A percentile compares a stretch with the other conserved stretches of the same genome.
Conservation (phyloP, 1,140 invertebrate genomes). For the Metaphire vulgaris region DNA sequence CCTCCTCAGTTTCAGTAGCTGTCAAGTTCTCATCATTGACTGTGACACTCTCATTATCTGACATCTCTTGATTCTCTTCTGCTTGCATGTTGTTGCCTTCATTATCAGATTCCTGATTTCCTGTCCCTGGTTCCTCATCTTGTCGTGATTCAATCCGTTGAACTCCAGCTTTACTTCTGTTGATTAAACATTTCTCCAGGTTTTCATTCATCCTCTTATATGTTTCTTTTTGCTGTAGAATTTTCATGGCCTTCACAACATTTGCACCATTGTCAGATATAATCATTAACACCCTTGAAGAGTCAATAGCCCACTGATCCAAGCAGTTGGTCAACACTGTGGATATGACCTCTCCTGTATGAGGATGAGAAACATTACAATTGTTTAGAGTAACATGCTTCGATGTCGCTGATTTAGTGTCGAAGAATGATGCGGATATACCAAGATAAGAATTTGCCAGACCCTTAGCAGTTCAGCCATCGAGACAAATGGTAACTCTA, state of each 20-base stretch:
- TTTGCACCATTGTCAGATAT: constrained; percentile 1
- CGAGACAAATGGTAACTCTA: neutral
- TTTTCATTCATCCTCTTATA: too few species aligned
- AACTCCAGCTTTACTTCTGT: too few species aligned
- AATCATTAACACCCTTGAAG: neutral
- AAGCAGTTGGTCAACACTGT: neutral
- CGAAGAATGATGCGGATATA: neutral
- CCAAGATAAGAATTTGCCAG: neutral
- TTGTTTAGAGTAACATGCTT: neutral
- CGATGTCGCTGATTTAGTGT: neutral
- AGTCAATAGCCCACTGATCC: neutral
- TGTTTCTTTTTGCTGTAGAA: too few species aligned
- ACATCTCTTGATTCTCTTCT: neutral
- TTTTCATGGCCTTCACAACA: neutral
- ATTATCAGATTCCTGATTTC: too few species aligned
- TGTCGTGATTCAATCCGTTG: too few species aligned
- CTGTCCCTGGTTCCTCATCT: too few species aligned
- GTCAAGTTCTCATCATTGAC: neutral
- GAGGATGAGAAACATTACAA: neutral
- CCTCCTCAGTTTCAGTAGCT: neutral
- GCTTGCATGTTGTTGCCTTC: too few species aligned
- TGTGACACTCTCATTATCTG: neutral
- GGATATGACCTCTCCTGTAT: neutral
- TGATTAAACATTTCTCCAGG: too few species aligned
- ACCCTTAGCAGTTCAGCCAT: neutral